A percentile compares a stretch with the other conserved stretches of the same genome.
Evolutionary conservation across 2,113 vertebrate species (phyloP).

Genomic region (Brienomyrus brachyistius): DNA sequence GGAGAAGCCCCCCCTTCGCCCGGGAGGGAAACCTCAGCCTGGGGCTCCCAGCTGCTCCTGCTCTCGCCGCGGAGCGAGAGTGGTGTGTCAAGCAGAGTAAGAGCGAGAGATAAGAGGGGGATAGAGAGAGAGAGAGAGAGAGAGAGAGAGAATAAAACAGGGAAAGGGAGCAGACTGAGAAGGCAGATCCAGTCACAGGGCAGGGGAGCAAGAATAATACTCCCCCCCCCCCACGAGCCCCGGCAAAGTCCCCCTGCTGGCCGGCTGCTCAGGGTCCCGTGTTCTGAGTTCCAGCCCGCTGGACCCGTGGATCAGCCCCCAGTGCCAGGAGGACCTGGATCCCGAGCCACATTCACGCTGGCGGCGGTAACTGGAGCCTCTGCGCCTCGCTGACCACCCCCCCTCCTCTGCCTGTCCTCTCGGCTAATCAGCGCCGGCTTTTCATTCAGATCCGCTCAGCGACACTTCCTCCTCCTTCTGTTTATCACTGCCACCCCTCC

Average conservation of each 20-base stretch:
- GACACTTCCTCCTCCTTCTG: background rate
- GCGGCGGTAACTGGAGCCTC: slow-evolving; percentile 11
- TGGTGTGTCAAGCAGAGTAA: slow-evolving; percentile 42
- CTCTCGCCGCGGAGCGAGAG: slow-evolving; percentile 47
- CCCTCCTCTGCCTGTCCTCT: background rate
- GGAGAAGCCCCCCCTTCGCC: slow-evolving; percentile 18
- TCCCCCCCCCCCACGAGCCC: background rate
- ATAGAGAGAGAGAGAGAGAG: slow-evolving; percentile 27
- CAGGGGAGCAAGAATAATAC: slow-evolving; percentile 32
- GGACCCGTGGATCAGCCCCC: background rate
- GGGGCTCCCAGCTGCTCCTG: slow-evolving; percentile 24
- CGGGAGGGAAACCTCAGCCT: slow-evolving; percentile 43
- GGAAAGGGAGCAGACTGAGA: slow-evolving; percentile 18
- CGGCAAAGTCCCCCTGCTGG: slow-evolving; percentile 11
- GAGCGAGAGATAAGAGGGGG: background rate
- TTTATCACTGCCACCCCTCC: background rate
- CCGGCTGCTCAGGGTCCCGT: slow-evolving; percentile 16
- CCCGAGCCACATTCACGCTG: slow-evolving; percentile 33
- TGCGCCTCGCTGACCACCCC: slow-evolving; percentile 20
- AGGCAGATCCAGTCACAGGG: slow-evolving; percentile 14
- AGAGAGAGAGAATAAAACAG: slow-evolving; percentile 13
- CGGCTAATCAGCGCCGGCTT: background rate
- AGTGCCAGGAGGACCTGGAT: background rate
- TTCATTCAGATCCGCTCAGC: background rate
- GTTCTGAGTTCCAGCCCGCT: background rate